Evolutionary conservation across 2,888 invertebrate species (phyloP).

Genomic region (Archips xylosteana): DNA sequence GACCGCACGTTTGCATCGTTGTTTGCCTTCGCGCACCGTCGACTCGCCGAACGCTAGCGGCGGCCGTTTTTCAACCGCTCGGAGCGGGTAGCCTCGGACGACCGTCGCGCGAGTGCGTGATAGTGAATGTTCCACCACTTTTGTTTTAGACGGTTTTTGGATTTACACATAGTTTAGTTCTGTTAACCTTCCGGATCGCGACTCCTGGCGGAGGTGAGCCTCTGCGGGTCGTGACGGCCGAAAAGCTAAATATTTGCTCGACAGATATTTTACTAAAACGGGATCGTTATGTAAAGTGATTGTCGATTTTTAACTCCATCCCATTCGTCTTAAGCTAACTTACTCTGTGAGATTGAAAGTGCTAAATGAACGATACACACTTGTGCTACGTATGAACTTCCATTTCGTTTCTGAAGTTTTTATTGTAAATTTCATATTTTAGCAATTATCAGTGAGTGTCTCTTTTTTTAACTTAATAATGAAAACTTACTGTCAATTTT

Average conservation of each 20-base stretch:
- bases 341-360: slow-evolving; percentile 18
- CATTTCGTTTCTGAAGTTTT: slow-evolving; percentile 12
- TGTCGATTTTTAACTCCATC: slow-evolving; percentile 26
- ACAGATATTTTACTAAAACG: background rate
- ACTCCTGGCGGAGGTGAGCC: background rate
- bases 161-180: background rate
- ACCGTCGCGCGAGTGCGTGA: background rate
- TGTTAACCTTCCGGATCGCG: background rate
- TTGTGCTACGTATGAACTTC: slow-evolving; percentile 16
- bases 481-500: slow-evolving; percentile 11
- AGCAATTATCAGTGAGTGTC: slow-evolving; percentile 18
- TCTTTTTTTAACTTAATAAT: slow-evolving; percentile 11
- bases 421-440: slow-evolving; percentile 16
- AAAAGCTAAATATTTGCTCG: background rate
- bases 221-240: background rate
- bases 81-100: background rate
- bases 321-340: slow-evolving; percentile 27
- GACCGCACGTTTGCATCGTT: background rate
- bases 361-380: slow-evolving; percentile 1
- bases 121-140: background rate
- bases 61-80: background rate
- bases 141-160: slow-evolving; percentile 2
- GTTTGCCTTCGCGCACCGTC: background rate
- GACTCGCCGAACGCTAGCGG: slow-evolving; percentile 2
- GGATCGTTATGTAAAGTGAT: slow-evolving; percentile 8